phyloP scores from a whole-genome alignment of 2,888 invertebrate species.

The Plebejus melissa region DNA sequence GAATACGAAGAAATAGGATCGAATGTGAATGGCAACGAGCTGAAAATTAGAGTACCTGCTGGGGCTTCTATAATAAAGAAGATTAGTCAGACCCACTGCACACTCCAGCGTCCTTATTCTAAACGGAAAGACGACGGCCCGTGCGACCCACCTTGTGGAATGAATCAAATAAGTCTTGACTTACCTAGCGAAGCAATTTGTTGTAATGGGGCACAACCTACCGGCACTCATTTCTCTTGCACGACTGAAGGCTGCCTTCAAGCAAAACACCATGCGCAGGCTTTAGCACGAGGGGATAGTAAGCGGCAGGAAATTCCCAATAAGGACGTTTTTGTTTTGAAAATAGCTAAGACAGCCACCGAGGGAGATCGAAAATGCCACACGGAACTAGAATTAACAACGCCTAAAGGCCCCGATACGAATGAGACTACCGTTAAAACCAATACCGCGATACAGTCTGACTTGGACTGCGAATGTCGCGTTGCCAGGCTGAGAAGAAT shows the following conservation, averaged over 20 bases:
- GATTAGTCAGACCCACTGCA: slow-evolving; percentile 68
- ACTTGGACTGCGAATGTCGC: slow-evolving; percentile 61
- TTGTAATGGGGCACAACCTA: slow-evolving; percentile 54
- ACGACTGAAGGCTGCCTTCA: slow-evolving; percentile 67
- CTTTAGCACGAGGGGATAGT: slow-evolving; percentile 52
- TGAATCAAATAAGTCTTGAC: slow-evolving; percentile 65
- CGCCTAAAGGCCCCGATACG: slow-evolving; percentile 81
- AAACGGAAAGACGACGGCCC: slow-evolving; percentile 48
- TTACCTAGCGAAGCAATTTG: slow-evolving; percentile 60
- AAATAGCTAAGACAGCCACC: slow-evolving; percentile 83
- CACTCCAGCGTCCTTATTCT: slow-evolving; percentile 59
- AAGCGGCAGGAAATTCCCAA: slow-evolving; percentile 67
- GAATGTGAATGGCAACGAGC: slow-evolving; percentile 64
- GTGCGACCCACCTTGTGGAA: slow-evolving; percentile 63
- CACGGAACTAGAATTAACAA: slow-evolving; percentile 81
- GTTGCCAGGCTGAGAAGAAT: slow-evolving; percentile 46
- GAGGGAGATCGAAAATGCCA: slow-evolving; percentile 82
- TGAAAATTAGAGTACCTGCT: slow-evolving; percentile 70
- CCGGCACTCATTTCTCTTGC: slow-evolving; percentile 66
- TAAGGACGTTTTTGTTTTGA: slow-evolving; percentile 80
- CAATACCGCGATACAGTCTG: slow-evolving; percentile 57
- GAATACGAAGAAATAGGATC: slow-evolving; percentile 72
- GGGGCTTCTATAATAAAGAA: slow-evolving; percentile 65
- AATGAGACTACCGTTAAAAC: slow-evolving; percentile 68
- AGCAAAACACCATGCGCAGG: slow-evolving; percentile 56